These are phyloP conservation scores for Drosophila cracens DNA, from an alignment of 2,888 invertebrate species.

Conservation along the genomic window DNA sequence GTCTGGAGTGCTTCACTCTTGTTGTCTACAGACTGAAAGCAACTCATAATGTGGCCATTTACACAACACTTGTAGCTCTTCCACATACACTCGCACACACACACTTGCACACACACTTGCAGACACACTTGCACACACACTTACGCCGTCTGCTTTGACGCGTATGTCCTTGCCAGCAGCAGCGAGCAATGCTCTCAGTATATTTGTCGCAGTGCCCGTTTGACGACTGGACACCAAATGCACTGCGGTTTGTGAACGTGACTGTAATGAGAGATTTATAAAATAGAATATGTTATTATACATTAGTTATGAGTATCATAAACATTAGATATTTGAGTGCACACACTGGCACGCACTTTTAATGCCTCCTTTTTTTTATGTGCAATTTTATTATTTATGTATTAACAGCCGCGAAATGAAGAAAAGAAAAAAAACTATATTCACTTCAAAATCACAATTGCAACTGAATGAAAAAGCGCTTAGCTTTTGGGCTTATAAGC, in stretches of 20 bases:
- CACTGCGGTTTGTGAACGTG: slow-evolving; percentile 96
- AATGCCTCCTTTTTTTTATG: slow-evolving; percentile 19
- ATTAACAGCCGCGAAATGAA: slow-evolving; percentile 17
- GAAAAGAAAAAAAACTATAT: slow-evolving; percentile 40
- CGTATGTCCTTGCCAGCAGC: slow-evolving; percentile 96
- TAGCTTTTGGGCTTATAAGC: slow-evolving; percentile 72
- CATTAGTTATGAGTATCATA: background rate
- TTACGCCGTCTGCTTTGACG: slow-evolving; percentile 94
- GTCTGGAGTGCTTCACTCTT: slow-evolving; percentile 65
- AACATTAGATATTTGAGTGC: background rate
- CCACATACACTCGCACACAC: slow-evolving; percentile 11
- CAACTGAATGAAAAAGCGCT: slow-evolving; percentile 68
- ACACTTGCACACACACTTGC: background rate
- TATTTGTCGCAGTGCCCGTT: slow-evolving; percentile 96
- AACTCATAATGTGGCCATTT: slow-evolving; percentile 41
- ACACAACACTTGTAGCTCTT: slow-evolving; percentile 71
- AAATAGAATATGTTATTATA: background rate
- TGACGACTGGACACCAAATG: slow-evolving; percentile 97
- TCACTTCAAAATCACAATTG: slow-evolving; percentile 75
- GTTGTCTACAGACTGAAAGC: slow-evolving; percentile 33
- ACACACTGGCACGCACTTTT: slow-evolving; percentile 46
- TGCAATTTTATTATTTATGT: slow-evolving; percentile 9
- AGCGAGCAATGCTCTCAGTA: slow-evolving; percentile 93
- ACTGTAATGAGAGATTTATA: slow-evolving; percentile 86
- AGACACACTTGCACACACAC: slow-evolving; percentile 77